phyloP scores from a whole-genome alignment of 2,888 invertebrate species.

The Blera fallax region DNA sequence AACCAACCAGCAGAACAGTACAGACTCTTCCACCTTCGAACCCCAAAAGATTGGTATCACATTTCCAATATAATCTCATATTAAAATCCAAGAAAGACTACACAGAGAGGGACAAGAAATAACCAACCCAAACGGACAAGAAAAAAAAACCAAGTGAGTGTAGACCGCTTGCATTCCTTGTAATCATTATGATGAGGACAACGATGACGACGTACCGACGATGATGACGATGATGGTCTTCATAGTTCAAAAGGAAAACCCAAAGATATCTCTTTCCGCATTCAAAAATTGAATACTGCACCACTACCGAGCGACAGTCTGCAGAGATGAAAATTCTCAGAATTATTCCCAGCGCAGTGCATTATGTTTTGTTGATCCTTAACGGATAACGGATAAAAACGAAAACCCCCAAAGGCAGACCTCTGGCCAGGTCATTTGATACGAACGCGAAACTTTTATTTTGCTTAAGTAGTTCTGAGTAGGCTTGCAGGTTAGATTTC shows the following conservation, averaged over 20 bases:
- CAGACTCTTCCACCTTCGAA: constrained; percentile 56
- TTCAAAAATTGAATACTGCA: constrained; percentile 61
- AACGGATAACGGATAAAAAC: constrained; percentile 29
- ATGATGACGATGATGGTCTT: constrained; percentile 36
- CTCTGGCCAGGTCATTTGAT: constrained; percentile 58
- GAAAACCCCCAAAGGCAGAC: constrained; percentile 51
- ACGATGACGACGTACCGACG: constrained; percentile 17
- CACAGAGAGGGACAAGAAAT: background rate
- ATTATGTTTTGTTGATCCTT: constrained; percentile 48
- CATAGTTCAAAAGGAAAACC: constrained; percentile 57
- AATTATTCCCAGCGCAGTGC: constrained; percentile 22
- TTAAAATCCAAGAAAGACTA: constrained; percentile 60
- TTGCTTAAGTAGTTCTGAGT: constrained; percentile 19
- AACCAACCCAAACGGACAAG: constrained; percentile 10
- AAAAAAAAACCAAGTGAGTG: constrained; percentile 19
- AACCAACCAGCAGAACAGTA: constrained; percentile 47
- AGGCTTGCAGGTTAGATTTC: constrained; percentile 62
- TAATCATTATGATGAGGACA: constrained; percentile 62
- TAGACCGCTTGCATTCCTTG: constrained; percentile 58
- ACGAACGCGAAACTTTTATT: constrained; percentile 32
- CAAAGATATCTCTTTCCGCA: constrained; percentile 45
- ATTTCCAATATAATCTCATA: constrained; percentile 73
- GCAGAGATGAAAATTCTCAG: constrained; percentile 31
- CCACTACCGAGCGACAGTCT: background rate
- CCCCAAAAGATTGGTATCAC: constrained; percentile 67